phyloP scores from a whole-genome alignment of 2,113 vertebrate genomes.

The Salvator merianae region DNA sequence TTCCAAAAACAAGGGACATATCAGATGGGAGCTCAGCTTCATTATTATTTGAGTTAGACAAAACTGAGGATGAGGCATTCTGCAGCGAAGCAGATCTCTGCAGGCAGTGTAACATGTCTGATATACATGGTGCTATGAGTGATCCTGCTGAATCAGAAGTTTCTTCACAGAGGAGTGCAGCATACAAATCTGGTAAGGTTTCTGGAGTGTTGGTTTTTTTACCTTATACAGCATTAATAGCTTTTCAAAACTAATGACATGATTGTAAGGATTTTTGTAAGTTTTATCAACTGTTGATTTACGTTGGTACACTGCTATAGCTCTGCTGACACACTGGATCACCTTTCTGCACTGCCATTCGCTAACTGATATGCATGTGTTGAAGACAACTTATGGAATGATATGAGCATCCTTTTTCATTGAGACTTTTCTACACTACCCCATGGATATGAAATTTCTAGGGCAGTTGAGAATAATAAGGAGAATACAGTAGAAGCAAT shows the following conservation, averaged over 20 bases:
- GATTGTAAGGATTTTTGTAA: background rate
- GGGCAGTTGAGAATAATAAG: background rate
- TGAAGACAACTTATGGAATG: too few species aligned
- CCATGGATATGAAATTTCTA: background rate
- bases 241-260: slow-evolving; percentile 6
- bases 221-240: background rate
- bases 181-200: slow-evolving; percentile 65
- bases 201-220: background rate
- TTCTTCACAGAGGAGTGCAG: slow-evolving; percentile 38
- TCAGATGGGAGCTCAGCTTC: background rate
- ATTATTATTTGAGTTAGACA: background rate
- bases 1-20: slow-evolving; percentile 35
- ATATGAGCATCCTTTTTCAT: background rate
- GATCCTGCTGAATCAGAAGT: slow-evolving; percentile 11
- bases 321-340: too few species aligned
- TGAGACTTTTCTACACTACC: background rate
- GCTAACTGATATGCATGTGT: too few species aligned
- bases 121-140: slow-evolving; percentile 14
- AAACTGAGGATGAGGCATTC: slow-evolving; percentile 23
- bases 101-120: background rate
- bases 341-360: too few species aligned
- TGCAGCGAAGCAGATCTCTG: slow-evolving; percentile 2
- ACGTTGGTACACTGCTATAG: too few species aligned
- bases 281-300: background rate
- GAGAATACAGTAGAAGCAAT: background rate